Percentiles rank a stretch among this genome's conserved stretches.
Conservation (phyloP, 2,113 vertebrate genomes). For the Steatornis caripensis region DNA sequence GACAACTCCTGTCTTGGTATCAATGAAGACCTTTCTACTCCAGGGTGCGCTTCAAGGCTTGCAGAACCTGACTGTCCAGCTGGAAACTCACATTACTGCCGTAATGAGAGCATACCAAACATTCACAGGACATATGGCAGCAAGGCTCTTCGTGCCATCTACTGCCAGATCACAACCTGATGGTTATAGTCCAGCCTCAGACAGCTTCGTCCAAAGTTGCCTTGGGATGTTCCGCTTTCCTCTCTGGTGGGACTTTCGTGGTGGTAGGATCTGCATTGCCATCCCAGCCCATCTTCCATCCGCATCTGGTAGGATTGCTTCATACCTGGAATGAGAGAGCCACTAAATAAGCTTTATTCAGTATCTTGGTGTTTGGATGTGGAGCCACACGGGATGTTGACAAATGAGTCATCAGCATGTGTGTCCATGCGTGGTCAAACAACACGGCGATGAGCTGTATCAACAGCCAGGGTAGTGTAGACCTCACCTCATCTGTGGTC, state of each 20-base stretch:
- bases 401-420: background rate
- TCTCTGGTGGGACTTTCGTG: background rate
- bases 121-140: background rate
- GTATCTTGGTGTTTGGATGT: background rate
- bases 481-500: background rate
- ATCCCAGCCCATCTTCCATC: background rate
- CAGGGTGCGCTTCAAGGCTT: background rate
- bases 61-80: background rate
- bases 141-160: background rate
- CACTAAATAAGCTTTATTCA: background rate
- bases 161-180: background rate
- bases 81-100: background rate
- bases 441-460: background rate
- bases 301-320: background rate
- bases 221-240: background rate
- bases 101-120: background rate
- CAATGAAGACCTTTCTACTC: background rate
- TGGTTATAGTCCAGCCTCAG: background rate
- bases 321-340: background rate
- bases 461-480: background rate
- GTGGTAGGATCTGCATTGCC: background rate
- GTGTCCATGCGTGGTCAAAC: background rate
- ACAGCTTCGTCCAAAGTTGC: background rate
- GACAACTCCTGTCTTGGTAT: background rate
- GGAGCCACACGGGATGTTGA: background rate